phyloP scores from a whole-genome alignment of 1,140 invertebrate genomes.

The Acromyrmex heyeri region DNA sequence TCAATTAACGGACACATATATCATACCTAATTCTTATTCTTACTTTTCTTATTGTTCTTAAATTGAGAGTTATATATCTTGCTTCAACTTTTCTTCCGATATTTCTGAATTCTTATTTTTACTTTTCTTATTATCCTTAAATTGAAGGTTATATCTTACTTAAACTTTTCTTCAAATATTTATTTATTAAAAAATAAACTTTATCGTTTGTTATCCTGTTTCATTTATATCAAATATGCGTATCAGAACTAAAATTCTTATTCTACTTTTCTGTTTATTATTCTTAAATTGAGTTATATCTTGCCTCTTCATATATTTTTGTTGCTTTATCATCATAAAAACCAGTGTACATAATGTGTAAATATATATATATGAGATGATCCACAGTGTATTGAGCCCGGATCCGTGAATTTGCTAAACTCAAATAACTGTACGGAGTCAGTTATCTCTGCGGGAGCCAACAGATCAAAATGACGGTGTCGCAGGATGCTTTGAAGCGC shows the following conservation, averaged over 20 bases:
- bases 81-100: no score
- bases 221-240: neutral
- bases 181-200: neutral
- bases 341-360: neutral
- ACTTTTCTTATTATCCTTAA: neutral
- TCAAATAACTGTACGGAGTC: conserved; percentile 10
- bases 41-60: no score
- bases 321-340: neutral
- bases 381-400: neutral
- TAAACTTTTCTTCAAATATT: no score
- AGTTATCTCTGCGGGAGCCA: conserved; percentile 10
- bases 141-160: no score
- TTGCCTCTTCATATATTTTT: conserved; percentile 11
- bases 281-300: conserved; percentile 1
- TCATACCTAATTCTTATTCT: neutral
- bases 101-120: neutral
- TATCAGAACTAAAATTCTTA: neutral
- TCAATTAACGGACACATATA: neutral
- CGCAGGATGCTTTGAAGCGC: conserved; percentile 12
- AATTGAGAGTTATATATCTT: no score
- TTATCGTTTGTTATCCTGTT: neutral
- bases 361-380: neutral
- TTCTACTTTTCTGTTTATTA: neutral
- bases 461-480: conserved; percentile 7
- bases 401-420: neutral